Evolutionary conservation across 2,888 invertebrate genomes (phyloP).

Genomic region (Zaprionus lineosus): DNA sequence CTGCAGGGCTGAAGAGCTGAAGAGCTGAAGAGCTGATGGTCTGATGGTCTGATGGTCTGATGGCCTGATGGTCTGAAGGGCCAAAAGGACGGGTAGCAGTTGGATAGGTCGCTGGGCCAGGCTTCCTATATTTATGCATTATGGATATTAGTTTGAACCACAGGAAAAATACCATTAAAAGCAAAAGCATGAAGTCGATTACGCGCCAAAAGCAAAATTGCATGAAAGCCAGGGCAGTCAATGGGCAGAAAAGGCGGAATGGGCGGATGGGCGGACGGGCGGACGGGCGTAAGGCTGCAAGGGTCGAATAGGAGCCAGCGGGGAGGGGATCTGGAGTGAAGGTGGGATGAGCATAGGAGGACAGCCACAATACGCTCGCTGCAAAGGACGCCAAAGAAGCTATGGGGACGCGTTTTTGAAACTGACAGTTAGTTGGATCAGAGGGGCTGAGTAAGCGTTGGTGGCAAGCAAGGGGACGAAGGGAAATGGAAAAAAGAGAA

Average conservation of each 20-base stretch:
- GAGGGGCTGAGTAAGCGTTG: neutral
- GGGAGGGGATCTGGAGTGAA: neutral
- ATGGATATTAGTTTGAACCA: conserved; percentile 79
- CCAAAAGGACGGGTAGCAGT: conserved; percentile 19
- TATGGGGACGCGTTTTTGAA: conserved; percentile 48
- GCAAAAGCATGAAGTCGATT: conserved; percentile 79
- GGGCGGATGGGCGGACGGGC: too few relatives aligned
- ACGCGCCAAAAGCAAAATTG: conserved; percentile 75
- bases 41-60: too few relatives aligned
- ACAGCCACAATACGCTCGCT: conserved; percentile 46
- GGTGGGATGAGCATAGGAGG: conserved; percentile 36
- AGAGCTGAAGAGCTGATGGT: too few relatives aligned
- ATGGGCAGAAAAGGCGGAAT: conserved; percentile 49
- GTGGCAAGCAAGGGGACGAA: too few relatives aligned
- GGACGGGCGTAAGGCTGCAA: too few relatives aligned
- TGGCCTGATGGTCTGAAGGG: too few relatives aligned
- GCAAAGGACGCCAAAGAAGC: conserved; percentile 20
- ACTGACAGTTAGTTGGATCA: conserved; percentile 66
- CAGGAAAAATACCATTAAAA: conserved; percentile 80
- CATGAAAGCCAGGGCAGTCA: conserved; percentile 55
- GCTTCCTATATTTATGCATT: conserved; percentile 75
- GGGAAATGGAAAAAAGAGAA: too few relatives aligned
- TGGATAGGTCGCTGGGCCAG: conserved; percentile 59
- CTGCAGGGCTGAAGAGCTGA: too few relatives aligned
- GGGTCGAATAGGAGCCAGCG: too few relatives aligned